These are phyloP conservation scores for Hirtodrosophila trivittata DNA, from an alignment of 2,888 invertebrate genomes.

Conservation along the genomic window DNA sequence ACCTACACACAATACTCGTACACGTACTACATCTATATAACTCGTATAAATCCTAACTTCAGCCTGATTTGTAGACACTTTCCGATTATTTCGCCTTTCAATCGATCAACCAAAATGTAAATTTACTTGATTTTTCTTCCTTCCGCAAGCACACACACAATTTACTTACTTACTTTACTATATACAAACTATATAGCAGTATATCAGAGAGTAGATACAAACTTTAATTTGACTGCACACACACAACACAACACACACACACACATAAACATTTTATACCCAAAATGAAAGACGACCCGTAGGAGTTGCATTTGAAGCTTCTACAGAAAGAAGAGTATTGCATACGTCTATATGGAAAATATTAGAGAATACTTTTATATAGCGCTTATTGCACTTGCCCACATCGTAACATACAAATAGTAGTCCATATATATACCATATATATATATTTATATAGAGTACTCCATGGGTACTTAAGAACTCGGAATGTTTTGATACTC, in stretches of 20 bases:
- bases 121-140: conserved; percentile 31
- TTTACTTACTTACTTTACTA: conserved; percentile 3
- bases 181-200: neutral
- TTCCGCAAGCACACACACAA: conserved; percentile 43
- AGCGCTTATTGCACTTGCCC: conserved; percentile 51
- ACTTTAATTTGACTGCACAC: conserved; percentile 38
- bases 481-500: neutral
- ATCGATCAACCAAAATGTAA: conserved; percentile 16
- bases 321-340: conserved; percentile 59
- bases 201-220: conserved; percentile 37
- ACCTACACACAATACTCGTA: conserved; percentile 37
- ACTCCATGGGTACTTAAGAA: too few species aligned
- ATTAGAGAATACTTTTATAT: neutral
- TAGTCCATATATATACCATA: conserved; percentile 11
- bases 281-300: conserved; percentile 21
- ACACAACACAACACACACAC: conserved; percentile 12
- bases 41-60: conserved; percentile 28
- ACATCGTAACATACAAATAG: conserved; percentile 7
- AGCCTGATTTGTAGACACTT: conserved; percentile 52
- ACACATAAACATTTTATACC: conserved; percentile 3
- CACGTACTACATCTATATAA: conserved; percentile 25
- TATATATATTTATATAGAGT: conserved; percentile 9
- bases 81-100: conserved; percentile 37
- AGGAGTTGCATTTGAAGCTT: conserved; percentile 64
- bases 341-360: conserved; percentile 21